Percentiles rank a stretch among this genome's conserved stretches.
phyloP scores from a whole-genome alignment of 1,140 invertebrate species.

The Drosophila busckii region DNA sequence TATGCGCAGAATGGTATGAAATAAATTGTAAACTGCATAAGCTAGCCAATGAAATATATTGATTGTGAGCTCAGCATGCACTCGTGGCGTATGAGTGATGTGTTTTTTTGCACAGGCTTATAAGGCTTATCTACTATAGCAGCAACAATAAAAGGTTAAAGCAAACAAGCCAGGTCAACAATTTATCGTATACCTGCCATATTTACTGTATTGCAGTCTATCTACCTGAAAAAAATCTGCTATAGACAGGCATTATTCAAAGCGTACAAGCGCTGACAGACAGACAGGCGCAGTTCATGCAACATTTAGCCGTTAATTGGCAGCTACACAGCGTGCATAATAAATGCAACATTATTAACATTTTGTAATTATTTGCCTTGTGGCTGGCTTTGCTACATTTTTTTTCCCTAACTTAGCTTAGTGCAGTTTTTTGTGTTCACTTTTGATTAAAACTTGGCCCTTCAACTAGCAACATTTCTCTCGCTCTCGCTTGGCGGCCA shows the following conservation, averaged over 20 bases:
- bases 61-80: background rate
- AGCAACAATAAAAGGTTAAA: no score
- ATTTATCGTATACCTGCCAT: no score
- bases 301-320: conserved; percentile 33
- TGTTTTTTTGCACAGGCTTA: background rate
- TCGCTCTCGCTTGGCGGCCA: conserved; percentile 19
- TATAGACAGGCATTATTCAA: conserved; percentile 2
- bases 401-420: background rate
- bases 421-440: no score
- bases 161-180: no score
- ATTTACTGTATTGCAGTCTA: no score
- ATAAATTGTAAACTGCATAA: conserved; percentile 50
- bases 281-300: background rate
- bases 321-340: background rate
- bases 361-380: conserved; percentile 3
- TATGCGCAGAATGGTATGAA: conserved; percentile 8
- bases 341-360: no score
- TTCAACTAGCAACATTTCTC: conserved; percentile 15
- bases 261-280: conserved; percentile 1
- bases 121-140: no score
- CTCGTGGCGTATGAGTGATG: conserved; percentile 34
- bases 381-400: background rate
- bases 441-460: background rate
- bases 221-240: background rate
- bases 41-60: no score